phyloP scores from a whole-genome alignment of 2,797 vertebrate genomes.

The Sebastes glaucus region DNA sequence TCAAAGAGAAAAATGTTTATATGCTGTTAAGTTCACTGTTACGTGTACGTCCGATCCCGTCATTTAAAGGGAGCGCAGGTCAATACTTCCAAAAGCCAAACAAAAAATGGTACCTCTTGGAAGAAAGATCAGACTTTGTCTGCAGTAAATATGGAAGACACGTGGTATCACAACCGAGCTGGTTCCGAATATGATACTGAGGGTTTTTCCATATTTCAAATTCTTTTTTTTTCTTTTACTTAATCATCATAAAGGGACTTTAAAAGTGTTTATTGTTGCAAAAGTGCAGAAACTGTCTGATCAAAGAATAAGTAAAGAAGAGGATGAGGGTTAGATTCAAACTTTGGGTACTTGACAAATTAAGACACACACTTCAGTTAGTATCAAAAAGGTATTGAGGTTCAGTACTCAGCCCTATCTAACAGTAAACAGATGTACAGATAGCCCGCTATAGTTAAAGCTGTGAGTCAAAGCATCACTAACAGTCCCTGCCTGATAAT shows the following conservation, averaged over 20 bases:
- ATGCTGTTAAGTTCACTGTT: slow-evolving; percentile 28
- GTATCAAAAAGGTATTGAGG: neutral
- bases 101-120: neutral
- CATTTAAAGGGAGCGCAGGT: slow-evolving; percentile 9
- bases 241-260: neutral
- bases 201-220: neutral
- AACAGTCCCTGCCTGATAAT: neutral
- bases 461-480: neutral
- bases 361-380: neutral
- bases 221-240: neutral
- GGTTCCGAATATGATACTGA: neutral
- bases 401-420: neutral
- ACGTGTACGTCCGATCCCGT: slow-evolving; percentile 1
- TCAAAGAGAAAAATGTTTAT: slow-evolving; percentile 30
- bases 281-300: neutral
- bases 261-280: neutral
- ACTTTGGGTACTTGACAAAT: neutral
- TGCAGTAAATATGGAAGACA: neutral
- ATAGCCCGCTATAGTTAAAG: neutral
- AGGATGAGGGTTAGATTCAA: neutral
- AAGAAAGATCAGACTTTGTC: neutral
- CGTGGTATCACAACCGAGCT: neutral
- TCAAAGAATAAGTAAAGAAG: neutral
- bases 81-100: neutral
- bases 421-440: neutral